These are phyloP conservation scores for Tarsius wallacei DNA, from an alignment of 2,797 vertebrate species.

Conservation along the genomic window DNA sequence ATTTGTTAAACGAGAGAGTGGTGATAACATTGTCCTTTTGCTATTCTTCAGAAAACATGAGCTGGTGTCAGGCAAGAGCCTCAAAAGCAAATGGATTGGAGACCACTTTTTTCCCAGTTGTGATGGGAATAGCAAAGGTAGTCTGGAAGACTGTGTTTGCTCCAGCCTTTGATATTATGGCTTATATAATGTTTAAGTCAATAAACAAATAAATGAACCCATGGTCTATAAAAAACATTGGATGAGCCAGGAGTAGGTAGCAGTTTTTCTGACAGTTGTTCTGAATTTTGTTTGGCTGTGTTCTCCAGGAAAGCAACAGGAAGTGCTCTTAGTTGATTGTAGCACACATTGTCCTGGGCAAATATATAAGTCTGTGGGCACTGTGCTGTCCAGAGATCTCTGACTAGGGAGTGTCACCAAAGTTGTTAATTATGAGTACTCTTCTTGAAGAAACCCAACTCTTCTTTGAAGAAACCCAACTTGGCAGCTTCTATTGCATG, in stretches of 20 bases:
- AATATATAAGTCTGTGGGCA: neutral
- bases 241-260: neutral
- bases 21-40: conserved; percentile 20
- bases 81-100: neutral
- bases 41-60: conserved; percentile 29
- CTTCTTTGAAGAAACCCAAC: conserved; percentile 3
- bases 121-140: neutral
- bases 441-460: neutral
- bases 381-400: neutral
- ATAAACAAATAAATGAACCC: neutral
- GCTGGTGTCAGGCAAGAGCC: neutral
- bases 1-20: neutral
- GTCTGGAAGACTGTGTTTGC: neutral
- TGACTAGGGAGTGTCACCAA: neutral
- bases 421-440: neutral
- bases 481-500: neutral
- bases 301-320: conserved; percentile 43
- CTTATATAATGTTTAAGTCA: conserved; percentile 47
- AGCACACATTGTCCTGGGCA: conserved; percentile 58
- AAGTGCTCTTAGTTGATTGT: neutral
- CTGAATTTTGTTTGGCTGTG: conserved; percentile 52
- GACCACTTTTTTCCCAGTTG: neutral
- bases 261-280: neutral
- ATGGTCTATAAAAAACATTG: neutral
- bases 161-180: neutral